Evolutionary conservation across 2,797 vertebrate genomes (phyloP), one percentile per base, ranked within the genome.

Genomic region (Pseudotriccus pelzelni): DNA sequence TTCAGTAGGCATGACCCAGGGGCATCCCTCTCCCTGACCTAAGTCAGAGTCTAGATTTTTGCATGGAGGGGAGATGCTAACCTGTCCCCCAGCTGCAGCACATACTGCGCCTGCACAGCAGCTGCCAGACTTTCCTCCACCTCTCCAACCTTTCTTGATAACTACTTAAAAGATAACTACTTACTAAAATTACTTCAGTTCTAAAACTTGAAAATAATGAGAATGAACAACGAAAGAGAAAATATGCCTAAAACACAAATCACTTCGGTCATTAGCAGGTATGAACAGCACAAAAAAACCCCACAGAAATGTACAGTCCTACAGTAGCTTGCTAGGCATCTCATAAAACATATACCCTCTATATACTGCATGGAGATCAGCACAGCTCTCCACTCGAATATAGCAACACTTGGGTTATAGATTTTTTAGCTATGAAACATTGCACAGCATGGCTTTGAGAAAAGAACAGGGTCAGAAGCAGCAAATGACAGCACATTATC

Each of bases 61-160:
- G 3, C 27, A 17, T 0, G 0, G 37, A 41, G 2, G 1, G 32
- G 37, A 9, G 30, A 89, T 62, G 49, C 43, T 63, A 44, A 43
- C 19, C 20, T 77, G 39, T 4, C 1, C 12, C 17, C 13, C 0
- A 0, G 5, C 56, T 85, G 53, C 37, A 67, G 81, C 68, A 56
- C 39, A 55, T 15, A 11, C n/a, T 0, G 0, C 9, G 73, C 27
- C 39, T 37, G 36, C 53, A 63, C 34, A 43, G 37, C 1, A 4
- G 58, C 28, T 17, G 22, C 36, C 43, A 75, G 34, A 39, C 24
- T 39, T 14, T 21, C 21, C 37, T 75, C 50, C 32, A 68, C 11
- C 25, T 81, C 64, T 36, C n/a, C n/a, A 60, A 15, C 39, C 62
- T 70, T 53, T 37, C 89, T 36, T 77, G 66, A 44, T 43, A 82